A percentile compares a stretch with the other conserved stretches of the same genome.
Evolutionary conservation across 1,140 invertebrate genomes (phyloP).

Genomic region (Eurosta solidaginis): DNA sequence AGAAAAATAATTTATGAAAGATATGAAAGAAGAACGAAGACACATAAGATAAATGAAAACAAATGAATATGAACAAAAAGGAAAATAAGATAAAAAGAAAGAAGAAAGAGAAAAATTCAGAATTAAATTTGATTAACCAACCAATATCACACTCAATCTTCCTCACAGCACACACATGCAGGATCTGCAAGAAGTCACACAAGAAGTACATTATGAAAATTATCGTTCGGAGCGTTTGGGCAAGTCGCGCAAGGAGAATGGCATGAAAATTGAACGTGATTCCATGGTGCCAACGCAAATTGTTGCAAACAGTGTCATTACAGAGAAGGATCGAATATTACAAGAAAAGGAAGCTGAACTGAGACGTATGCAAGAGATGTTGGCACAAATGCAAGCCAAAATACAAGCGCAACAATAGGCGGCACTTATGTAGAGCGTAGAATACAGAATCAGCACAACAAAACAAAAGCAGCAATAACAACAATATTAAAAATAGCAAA

Average conservation of each 20-base stretch:
- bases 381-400: slow-evolving; percentile 92
- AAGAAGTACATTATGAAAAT: slow-evolving; percentile 96
- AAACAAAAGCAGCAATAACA: neutral
- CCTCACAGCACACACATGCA: slow-evolving; percentile 85
- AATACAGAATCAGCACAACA: neutral
- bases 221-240: slow-evolving; percentile 87
- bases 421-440: neutral
- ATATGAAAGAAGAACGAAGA: no score
- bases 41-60: no score
- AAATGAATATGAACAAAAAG: neutral
- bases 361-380: slow-evolving; percentile 91
- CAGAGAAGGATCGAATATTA: slow-evolving; percentile 81
- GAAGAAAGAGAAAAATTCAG: no score
- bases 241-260: slow-evolving; percentile 65
- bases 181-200: slow-evolving; percentile 93
- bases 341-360: slow-evolving; percentile 90
- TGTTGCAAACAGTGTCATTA: slow-evolving; percentile 57
- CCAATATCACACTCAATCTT: slow-evolving; percentile 1
- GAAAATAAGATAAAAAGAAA: neutral
- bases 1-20: no score
- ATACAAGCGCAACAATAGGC: slow-evolving; percentile 71
- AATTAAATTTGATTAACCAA: neutral
- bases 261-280: slow-evolving; percentile 49
- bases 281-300: slow-evolving; percentile 39
- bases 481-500: neutral